These are phyloP conservation scores for Setophaga kirtlandii DNA, from an alignment of 2,113 vertebrate genomes.

Conservation along the genomic window DNA sequence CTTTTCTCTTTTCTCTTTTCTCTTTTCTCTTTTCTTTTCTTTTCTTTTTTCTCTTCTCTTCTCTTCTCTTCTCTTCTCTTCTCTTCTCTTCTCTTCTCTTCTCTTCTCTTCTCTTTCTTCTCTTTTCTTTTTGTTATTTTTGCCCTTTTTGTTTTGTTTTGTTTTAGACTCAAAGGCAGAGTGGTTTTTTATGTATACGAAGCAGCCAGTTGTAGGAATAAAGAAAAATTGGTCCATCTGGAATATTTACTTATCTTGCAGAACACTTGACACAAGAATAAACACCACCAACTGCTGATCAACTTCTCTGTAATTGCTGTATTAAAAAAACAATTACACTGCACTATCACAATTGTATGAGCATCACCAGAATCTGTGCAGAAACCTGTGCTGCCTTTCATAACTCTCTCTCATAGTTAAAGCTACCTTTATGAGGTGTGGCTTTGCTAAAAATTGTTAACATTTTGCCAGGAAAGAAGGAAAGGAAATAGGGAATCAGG, in stretches of 20 bases:
- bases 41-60: no score
- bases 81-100: no score
- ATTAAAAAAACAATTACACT: neutral
- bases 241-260: neutral
- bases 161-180: neutral
- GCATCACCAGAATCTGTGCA: no score
- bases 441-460: neutral
- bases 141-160: neutral
- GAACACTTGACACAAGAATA: neutral
- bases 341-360: neutral
- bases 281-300: neutral
- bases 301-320: accelerated
- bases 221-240: neutral
- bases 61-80: no score
- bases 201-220: neutral
- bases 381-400: neutral
- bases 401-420: neutral
- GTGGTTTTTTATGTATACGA: neutral
- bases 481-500: neutral
- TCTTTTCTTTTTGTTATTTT: no score
- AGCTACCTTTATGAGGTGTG: neutral
- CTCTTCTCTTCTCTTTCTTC: neutral
- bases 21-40: no score
- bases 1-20: no score
- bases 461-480: neutral